Evolutionary conservation across 2,797 vertebrate species (phyloP), one percentile per base, ranked within the genome.

Genomic region (Eurystomus glaucurus): DNA sequence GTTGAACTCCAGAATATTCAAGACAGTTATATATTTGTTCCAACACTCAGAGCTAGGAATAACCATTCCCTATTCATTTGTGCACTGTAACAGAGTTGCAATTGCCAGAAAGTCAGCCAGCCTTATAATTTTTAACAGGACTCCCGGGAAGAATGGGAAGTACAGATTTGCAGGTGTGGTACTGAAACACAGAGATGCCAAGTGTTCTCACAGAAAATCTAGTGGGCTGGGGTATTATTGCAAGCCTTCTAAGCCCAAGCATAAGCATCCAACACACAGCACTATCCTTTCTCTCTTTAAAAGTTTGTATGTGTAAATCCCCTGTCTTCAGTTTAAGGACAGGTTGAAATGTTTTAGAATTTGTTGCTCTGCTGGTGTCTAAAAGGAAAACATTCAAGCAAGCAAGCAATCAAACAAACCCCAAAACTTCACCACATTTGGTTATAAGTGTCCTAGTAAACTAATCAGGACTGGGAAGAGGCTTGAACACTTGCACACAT

Each of bases 1-100:
- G 65, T 87, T 96, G 92, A 96, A 89, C 23, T 83, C 77, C 52
- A 62, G 57, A 83, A 84, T 71, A 95, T 87, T 91, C 75, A 90
- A 91, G 78, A 39, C 43, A 51, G 65, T 71, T 86, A 81, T 25
- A 90, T 90, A 93, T 93, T 88, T 71, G 48, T 84, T 91, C 65
- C 83, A 93, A 80, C 35, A 81, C 28, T 82, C 85, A 94, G 68
- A 82, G 43, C 58, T 83, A 85, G 90, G 80, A 95, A 76, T 48
- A 83, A 74, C 84, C 3, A 0, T 28, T 95, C 41, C 29, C 41
- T 93, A 54, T 84, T 94, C 93, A 72, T 85, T 94, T 89, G 71
- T 89, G 61, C 45, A 50, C 41, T 39, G 50, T 75, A 69, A 71
- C 72, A 84, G 50, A 64, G 25, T 54, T 41, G 21, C 41, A 71